Evolutionary conservation across 2,113 vertebrate genomes (phyloP).

Genomic region (Micromys minutus): DNA sequence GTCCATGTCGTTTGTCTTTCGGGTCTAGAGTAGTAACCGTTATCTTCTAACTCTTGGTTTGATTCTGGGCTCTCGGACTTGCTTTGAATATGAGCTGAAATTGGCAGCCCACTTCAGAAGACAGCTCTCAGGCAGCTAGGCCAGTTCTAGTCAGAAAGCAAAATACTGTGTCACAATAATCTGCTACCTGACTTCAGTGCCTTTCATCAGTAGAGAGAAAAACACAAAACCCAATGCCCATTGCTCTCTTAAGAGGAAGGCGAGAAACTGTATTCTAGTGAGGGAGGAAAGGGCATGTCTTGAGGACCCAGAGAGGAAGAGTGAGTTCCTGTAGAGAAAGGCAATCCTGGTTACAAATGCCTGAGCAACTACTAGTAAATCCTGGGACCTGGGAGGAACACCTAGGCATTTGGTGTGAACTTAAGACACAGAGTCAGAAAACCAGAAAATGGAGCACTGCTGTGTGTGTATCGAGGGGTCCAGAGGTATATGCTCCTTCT

Average conservation of each 20-base stretch:
- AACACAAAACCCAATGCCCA: not conserved
- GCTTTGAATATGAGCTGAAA: constrained; percentile 31
- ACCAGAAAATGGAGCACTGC: not conserved
- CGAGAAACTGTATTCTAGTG: not conserved
- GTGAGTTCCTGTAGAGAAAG: constrained; percentile 43
- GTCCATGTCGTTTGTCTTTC: not conserved
- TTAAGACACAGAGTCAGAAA: not conserved
- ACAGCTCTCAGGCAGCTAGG: constrained; percentile 7
- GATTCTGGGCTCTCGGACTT: constrained; percentile 34
- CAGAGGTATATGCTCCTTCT: not conserved
- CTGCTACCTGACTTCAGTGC: not conserved
- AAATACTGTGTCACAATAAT: constrained; percentile 9
- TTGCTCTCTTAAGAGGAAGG: constrained; percentile 9
- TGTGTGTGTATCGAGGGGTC: not conserved
- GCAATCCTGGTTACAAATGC: not conserved
- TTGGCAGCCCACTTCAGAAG: constrained; percentile 10
- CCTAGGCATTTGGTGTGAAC: not conserved
- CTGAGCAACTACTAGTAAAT: not conserved
- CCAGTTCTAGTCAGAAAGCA: not conserved
- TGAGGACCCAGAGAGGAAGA: not conserved
- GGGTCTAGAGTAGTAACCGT: not conserved
- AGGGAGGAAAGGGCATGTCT: not conserved
- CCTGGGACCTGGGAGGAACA: not conserved
- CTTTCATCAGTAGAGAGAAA: not conserved
- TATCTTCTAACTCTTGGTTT: constrained; percentile 25